Evolutionary conservation across 1,140 invertebrate genomes (phyloP).

Genomic region (Choristoneura fumiferana): DNA sequence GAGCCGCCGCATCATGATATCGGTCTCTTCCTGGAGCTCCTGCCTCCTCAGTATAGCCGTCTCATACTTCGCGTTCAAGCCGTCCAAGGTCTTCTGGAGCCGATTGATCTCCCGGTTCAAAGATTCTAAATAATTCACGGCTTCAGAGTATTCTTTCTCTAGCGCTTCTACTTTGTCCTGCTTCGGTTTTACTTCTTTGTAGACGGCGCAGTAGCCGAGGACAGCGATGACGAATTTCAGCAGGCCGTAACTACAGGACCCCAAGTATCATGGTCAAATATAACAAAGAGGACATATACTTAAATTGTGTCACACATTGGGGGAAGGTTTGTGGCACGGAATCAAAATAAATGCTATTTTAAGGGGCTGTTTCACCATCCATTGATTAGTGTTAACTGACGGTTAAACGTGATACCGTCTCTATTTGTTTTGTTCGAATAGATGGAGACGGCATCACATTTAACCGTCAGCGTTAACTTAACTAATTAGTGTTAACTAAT

Average conservation of each 20-base stretch:
- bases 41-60: conserved; percentile 86
- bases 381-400: no score
- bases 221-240: conserved; percentile 92
- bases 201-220: conserved; percentile 91
- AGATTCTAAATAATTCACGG: conserved; percentile 81
- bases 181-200: conserved; percentile 92
- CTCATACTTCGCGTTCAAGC: conserved; percentile 87
- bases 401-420: no score
- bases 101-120: conserved; percentile 87
- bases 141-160: conserved; percentile 81
- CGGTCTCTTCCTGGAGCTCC: conserved; percentile 90
- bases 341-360: no score
- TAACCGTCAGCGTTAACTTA: no score
- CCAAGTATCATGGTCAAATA: neutral
- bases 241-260: conserved; percentile 80
- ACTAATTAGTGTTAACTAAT: no score
- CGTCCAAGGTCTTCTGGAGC: conserved; percentile 84
- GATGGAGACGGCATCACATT: no score
- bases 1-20: conserved; percentile 88
- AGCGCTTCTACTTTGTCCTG: conserved; percentile 88
- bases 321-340: no score
- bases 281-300: no score
- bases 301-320: no score
- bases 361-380: no score
- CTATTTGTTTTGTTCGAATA: no score